Percentiles rank a stretch among this genome's conserved stretches.
Evolutionary conservation across 2,797 vertebrate genomes (phyloP).

Genomic region (Hoplostethus atlanticus): DNA sequence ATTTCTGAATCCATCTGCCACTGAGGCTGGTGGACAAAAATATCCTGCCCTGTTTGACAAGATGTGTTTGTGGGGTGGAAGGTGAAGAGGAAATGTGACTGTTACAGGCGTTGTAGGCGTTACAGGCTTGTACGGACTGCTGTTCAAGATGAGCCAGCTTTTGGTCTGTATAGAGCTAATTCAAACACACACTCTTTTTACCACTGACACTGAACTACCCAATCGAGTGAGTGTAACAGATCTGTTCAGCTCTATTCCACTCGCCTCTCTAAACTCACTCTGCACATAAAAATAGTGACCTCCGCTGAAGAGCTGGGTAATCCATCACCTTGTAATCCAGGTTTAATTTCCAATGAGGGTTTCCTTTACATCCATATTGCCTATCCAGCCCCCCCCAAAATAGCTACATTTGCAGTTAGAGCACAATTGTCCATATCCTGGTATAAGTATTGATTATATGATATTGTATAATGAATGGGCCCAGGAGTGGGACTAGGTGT

Average conservation of each 20-base stretch:
- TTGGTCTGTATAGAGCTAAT: constrained; percentile 33
- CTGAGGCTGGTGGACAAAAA: neutral
- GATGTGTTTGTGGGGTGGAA: constrained; percentile 2
- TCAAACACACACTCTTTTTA: constrained; percentile 36
- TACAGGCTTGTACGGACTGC: neutral
- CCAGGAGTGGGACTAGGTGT: no score
- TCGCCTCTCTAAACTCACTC: constrained; percentile 26
- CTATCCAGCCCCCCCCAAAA: no score
- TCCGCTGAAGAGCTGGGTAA: constrained; percentile 17
- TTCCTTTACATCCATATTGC: constrained; percentile 13
- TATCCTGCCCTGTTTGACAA: constrained; percentile 11
- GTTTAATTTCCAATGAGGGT: constrained; percentile 23
- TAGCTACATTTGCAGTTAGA: no score
- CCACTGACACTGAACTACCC: constrained; percentile 50
- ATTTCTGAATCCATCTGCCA: neutral
- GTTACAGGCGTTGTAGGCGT: constrained; percentile 10
- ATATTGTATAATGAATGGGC: no score
- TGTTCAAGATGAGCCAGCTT: constrained; percentile 35
- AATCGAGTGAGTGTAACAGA: neutral
- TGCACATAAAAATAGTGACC: constrained; percentile 22
- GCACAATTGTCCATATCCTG: no score
- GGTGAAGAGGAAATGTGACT: constrained; percentile 39
- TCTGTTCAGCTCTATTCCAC: constrained; percentile 36
- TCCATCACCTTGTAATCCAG: neutral
- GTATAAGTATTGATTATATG: no score